These are phyloP conservation scores for Marisa cornuarietis DNA, from an alignment of 1,140 invertebrate species.

Conservation along the genomic window DNA sequence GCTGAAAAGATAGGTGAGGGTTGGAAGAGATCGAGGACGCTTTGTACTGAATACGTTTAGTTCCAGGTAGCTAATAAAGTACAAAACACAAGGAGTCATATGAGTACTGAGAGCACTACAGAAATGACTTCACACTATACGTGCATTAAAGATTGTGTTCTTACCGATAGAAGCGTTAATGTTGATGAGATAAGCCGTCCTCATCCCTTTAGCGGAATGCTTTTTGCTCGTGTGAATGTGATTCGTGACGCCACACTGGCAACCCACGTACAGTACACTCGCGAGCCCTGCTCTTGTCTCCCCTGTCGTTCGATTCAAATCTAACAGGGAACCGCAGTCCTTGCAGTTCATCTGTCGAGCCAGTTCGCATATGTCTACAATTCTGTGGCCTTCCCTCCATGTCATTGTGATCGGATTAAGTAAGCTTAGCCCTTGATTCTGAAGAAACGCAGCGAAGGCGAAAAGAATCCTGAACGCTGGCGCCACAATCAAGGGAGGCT, in stretches of 20 bases:
- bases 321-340: not conserved
- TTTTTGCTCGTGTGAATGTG: conserved; percentile 8
- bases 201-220: not conserved
- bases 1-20: too few species aligned
- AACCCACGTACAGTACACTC: conserved; percentile 2
- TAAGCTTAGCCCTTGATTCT: not conserved
- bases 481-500: too few species aligned
- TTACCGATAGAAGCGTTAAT: conserved; percentile 8
- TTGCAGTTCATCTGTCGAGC: conserved; percentile 4
- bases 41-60: too few species aligned
- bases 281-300: conserved; percentile 1
- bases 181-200: conserved; percentile 1
- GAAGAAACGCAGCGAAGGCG: too few species aligned
- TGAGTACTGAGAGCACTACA: too few species aligned
- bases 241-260: conserved; percentile 5
- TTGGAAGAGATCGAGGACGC: too few species aligned
- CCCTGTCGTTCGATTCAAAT: not conserved
- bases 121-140: too few species aligned
- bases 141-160: not conserved
- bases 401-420: not conserved
- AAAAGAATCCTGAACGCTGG: too few species aligned
- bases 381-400: not conserved
- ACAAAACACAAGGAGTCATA: too few species aligned
- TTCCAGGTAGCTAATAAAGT: too few species aligned
- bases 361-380: conserved; percentile 2